A percentile compares a stretch with the other conserved stretches of the same genome.
Conservation (phyloP, 2,888 invertebrate species). For the Anaspis maculata region DNA sequence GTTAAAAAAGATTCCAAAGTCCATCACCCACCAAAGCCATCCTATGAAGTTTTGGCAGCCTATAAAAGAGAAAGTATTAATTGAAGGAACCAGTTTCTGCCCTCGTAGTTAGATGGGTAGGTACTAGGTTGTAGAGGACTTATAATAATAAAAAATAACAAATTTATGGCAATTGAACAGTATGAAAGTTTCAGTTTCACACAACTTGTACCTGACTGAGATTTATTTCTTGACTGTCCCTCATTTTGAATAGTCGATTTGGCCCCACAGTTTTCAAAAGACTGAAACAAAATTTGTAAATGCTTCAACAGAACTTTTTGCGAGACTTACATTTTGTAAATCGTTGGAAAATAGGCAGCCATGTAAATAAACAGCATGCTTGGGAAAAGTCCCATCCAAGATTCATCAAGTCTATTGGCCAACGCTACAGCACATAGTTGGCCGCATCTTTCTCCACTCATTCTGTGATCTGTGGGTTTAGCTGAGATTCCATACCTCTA, state of each 20-base stretch:
- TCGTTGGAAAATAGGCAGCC: slow-evolving; percentile 50
- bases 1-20: no score
- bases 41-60: no score
- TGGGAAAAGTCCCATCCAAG: slow-evolving; percentile 64
- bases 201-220: slow-evolving; percentile 30
- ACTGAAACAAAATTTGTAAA: slow-evolving; percentile 31
- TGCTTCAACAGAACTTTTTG: slow-evolving; percentile 4
- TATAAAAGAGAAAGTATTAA: no score
- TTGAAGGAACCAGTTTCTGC: no score
- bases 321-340: slow-evolving; percentile 41
- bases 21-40: no score
- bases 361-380: slow-evolving; percentile 51
- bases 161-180: no score
- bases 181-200: no score
- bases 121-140: no score
- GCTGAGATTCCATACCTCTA: slow-evolving; percentile 39
- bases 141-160: no score
- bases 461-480: slow-evolving; percentile 43
- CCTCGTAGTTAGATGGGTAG: no score
- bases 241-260: slow-evolving; percentile 37
- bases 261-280: slow-evolving; percentile 37
- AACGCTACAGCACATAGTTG: slow-evolving; percentile 50
- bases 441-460: slow-evolving; percentile 51
- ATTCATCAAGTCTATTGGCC: slow-evolving; percentile 52
- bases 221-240: slow-evolving; percentile 37